phyloP scores from a whole-genome alignment of 2,113 vertebrate species.

The Nettapus auritus region DNA sequence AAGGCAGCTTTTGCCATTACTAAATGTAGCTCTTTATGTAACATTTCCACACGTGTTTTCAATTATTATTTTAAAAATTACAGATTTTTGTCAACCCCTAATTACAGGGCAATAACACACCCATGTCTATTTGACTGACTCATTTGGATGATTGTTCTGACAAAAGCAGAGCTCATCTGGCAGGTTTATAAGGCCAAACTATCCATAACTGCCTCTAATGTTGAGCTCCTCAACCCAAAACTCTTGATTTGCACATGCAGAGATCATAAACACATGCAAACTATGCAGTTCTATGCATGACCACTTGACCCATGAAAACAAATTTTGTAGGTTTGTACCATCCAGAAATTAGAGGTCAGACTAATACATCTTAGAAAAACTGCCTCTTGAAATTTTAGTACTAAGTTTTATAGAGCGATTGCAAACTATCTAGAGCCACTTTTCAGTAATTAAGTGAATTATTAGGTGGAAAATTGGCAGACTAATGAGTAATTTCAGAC shows the following conservation, averaged over 20 bases:
- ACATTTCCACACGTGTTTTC: constrained; percentile 49
- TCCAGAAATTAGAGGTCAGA: constrained; percentile 14
- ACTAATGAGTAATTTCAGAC: constrained; percentile 35
- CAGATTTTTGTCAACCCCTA: constrained; percentile 70
- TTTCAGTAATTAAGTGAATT: constrained; percentile 61
- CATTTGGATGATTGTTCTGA: constrained; percentile 71
- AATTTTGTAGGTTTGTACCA: neutral
- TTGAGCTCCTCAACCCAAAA: neutral
- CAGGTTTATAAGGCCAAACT: constrained; percentile 9
- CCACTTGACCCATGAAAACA: neutral
- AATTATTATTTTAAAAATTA: constrained; percentile 77
- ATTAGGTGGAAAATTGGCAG: constrained; percentile 57
- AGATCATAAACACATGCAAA: constrained; percentile 8
- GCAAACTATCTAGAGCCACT: constrained; percentile 48
- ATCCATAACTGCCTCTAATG: constrained; percentile 23
- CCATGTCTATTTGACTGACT: constrained; percentile 66
- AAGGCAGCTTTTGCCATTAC: constrained; percentile 37
- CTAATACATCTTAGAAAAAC: constrained; percentile 10
- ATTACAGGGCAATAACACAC: constrained; percentile 64
- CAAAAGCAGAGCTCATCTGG: constrained; percentile 51
- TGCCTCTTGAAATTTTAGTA: neutral
- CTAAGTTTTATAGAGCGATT: constrained; percentile 46
- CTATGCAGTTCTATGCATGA: neutral
- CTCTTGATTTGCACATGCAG: neutral
- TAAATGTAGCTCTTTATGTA: constrained; percentile 50